Evolutionary conservation across 2,888 invertebrate species (phyloP), one percentile per base, ranked within the genome.

Genomic region (Leptothorax acervorum): DNA sequence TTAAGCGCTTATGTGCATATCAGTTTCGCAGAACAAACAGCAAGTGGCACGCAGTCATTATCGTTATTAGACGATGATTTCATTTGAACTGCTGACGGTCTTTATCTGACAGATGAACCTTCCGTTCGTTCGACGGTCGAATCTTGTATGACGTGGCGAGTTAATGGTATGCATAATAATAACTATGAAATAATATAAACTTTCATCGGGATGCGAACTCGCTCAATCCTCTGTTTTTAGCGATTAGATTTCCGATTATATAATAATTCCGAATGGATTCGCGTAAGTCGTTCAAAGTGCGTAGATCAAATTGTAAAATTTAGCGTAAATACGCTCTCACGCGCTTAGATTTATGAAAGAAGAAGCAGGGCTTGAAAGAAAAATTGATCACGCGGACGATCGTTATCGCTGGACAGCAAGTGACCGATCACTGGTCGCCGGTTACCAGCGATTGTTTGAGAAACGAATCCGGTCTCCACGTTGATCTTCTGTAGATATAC

Each of bases 131-230:
- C 8, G 23, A 35, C 12, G 9, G n/a, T 18, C 45, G 23, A 23
- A 23, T 42, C 6, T 11, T 15, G 31, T 35, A 23, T 39, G 42
- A 31, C 39, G 62, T 76, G 31, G n/a, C 39, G 8, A 23, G 9
- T 78, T 70, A 45, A 70, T 35, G 18, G 6, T 23, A 23, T 71
- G 31, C 15, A 3, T 28, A 45, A 35, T 78, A 79, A 79, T 79
- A 79, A 73, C 31, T 60, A 23, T 79, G 71, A 79, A 60, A 75
- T 82, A 42, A 39, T 74, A 83, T 74, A 83, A 89, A 83, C 60
- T 81, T 18, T 51, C 18, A 65, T 60, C 71, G 12, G 11, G 35
- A 57, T 60, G 18, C 18, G 45, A 57, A 55, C 57, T 63, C 8
- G 45, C 2, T 23, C 71, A 66, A 60, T 66, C 74, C 73, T 23